Conservation (phyloP, 2,797 vertebrate genomes). For the Xiphorhynchus erythropygius region DNA sequence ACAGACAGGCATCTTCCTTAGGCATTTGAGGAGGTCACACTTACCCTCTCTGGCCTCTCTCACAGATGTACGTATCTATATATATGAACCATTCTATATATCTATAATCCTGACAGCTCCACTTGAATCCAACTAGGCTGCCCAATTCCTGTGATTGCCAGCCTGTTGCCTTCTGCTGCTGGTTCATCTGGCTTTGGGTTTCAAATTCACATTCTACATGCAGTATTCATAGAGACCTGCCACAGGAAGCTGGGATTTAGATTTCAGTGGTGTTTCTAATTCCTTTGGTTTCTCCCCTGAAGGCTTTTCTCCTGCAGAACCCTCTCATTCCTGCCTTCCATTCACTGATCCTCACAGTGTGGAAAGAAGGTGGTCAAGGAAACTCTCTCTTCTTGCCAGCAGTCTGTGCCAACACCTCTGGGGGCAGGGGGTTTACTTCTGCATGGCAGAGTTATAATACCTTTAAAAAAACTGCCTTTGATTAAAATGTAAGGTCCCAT, state of each 20-base stretch:
- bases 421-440: background rate
- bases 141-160: background rate
- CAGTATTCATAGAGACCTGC: background rate
- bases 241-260: conserved; percentile 2
- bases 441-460: background rate
- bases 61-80: rapidly evolving
- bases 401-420: background rate
- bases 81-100: rapidly evolving
- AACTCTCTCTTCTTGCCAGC: background rate
- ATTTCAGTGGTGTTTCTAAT: background rate
- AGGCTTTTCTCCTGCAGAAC: background rate
- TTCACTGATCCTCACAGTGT: background rate
- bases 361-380: background rate
- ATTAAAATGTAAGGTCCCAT: conserved; percentile 23
- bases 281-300: background rate
- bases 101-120: background rate
- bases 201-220: background rate
- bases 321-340: background rate
- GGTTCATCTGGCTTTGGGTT: background rate
- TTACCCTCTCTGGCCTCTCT: background rate
- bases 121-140: background rate
- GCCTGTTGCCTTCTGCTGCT: background rate
- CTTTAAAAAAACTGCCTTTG: background rate
- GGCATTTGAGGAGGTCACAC: background rate
- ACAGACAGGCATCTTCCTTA: background rate